Evolutionary conservation across 2,888 invertebrate species (phyloP), one percentile per base, ranked within the genome.

Genomic region (Drosophila koepferae): DNA sequence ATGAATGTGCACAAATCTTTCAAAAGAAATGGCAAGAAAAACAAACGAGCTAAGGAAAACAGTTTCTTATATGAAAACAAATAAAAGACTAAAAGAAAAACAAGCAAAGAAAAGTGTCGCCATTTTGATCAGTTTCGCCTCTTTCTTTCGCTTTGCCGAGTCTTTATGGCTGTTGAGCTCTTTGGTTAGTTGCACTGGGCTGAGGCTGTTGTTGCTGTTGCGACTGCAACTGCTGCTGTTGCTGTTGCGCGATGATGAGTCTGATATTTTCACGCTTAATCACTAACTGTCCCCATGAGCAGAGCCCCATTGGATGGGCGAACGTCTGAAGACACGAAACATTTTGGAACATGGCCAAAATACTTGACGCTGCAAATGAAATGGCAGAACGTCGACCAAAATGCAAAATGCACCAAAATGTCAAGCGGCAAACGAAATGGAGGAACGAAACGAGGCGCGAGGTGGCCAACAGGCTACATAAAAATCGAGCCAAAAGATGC

Each of bases 181-280:
- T 28, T 41, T 28, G 63, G 63, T 44, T 56, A 34, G 23, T 31
- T 62, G 56, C 41, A 41, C 40, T 44, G 23, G 40, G 54, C 40
- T 23, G 54, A 6, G 16, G n/a, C 16, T 28, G 28, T 43, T 40
- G 72, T 58, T 80, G 58, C 48, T 44, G 40, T 2, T 16, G n/a
- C n/a, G 1, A 8, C 20, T 46, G 40, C 28, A 9, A 9, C 34
- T 53, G 54, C 10, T 38, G 18, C 16, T 43, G 51, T 14, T 34
- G 60, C 49, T 68, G 82, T 64, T 60, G 54, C 63, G 36, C 51
- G 66, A 63, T 74, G 82, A 80, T 75, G 82, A 80, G 76, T 75
- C 86, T 86, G 89, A 84, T 84, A 89, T 84, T 91, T 91, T 82
- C 91, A 91, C 87, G 91, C 91, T 91, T 91, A 91, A 91, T 91